Percentiles rank a stretch among this genome's conserved stretches.
Evolutionary conservation across 1,140 invertebrate species (phyloP).

Genomic region (Bilobella aurantiaca): DNA sequence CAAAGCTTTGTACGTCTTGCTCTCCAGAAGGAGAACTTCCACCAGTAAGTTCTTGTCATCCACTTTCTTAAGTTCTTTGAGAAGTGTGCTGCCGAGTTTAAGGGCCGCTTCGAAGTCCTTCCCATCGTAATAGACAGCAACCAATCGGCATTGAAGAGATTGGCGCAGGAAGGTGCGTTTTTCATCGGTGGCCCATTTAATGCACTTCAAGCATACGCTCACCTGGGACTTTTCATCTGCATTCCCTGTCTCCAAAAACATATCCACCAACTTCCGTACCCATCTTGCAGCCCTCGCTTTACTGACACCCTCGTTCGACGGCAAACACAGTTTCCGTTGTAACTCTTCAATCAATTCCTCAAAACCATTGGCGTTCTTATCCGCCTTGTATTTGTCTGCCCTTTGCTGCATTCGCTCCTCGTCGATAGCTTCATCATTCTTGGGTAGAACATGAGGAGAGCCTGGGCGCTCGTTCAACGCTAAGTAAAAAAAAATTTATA

Average conservation of each 20-base stretch:
- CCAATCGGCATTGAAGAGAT: slow-evolving; percentile 81
- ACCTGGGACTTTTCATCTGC: slow-evolving; percentile 75
- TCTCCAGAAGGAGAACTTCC: slow-evolving; percentile 90
- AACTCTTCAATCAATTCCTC: slow-evolving; percentile 78
- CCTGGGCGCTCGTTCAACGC: too few species aligned
- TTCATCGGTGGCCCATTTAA: slow-evolving; percentile 98
- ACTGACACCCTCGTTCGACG: slow-evolving; percentile 61
- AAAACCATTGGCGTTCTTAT: slow-evolving; percentile 17
- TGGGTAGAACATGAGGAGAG: background rate
- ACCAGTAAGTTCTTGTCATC: slow-evolving; percentile 98
- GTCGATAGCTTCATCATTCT: background rate
- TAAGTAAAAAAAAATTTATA: too few species aligned
- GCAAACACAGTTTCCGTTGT: slow-evolving; percentile 67
- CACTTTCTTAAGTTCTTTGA: slow-evolving; percentile 94
- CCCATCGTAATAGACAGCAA: slow-evolving; percentile 90
- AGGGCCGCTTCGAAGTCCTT: slow-evolving; percentile 79
- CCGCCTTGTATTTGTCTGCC: slow-evolving; percentile 16
- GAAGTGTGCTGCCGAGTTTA: slow-evolving; percentile 65
- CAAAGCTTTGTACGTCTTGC: slow-evolving; percentile 95
- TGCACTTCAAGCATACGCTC: slow-evolving; percentile 73
- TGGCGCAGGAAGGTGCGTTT: slow-evolving; percentile 93
- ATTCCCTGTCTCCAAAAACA: slow-evolving; percentile 86
- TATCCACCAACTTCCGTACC: slow-evolving; percentile 89
- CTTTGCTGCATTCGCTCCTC: slow-evolving; percentile 23
- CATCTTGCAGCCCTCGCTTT: slow-evolving; percentile 99